These are phyloP conservation scores for Meloidogyne floridensis DNA, from an alignment of 1,140 invertebrate genomes.

Conservation along the genomic window DNA sequence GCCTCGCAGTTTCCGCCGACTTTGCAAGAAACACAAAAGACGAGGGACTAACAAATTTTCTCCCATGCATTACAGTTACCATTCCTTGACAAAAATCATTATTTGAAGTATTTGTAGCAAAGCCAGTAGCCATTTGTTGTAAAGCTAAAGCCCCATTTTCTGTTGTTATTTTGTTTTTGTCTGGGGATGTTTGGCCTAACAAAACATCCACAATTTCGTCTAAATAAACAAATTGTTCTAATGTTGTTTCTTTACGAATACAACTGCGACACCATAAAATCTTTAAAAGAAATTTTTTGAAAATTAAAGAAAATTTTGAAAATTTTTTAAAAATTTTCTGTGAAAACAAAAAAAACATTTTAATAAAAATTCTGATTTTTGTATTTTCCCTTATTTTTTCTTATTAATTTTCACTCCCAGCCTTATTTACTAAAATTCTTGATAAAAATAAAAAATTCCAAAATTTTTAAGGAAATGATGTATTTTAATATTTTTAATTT, in stretches of 20 bases:
- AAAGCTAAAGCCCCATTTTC: constrained; percentile 29
- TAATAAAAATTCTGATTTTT: neutral
- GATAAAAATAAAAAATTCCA: too few species aligned
- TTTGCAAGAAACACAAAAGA: constrained; percentile 50
- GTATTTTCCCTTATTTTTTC: constrained; percentile 30
- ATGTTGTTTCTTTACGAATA: constrained; percentile 21
- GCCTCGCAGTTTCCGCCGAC: constrained; percentile 37
- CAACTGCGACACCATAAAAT: neutral
- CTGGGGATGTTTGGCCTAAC: constrained; percentile 37
- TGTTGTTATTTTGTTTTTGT: constrained; percentile 19
- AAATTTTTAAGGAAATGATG: too few species aligned
- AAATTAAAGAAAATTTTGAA: too few species aligned
- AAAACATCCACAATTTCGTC: constrained; percentile 53
- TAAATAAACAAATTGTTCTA: constrained; percentile 34
- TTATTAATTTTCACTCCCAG: too few species aligned
- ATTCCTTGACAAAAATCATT: constrained; percentile 34
- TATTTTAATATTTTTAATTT: too few species aligned
- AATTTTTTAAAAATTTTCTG: too few species aligned
- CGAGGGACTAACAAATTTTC: constrained; percentile 48
- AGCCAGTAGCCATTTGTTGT: constrained; percentile 30
- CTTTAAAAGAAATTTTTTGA: constrained; percentile 11
- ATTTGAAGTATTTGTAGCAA: constrained; percentile 20
- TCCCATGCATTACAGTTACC: constrained; percentile 42
- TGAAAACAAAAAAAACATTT: too few species aligned
- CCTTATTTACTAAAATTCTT: too few species aligned